Evolutionary conservation across 2,797 vertebrate species (phyloP).

Genomic region (Tapera naevia): DNA sequence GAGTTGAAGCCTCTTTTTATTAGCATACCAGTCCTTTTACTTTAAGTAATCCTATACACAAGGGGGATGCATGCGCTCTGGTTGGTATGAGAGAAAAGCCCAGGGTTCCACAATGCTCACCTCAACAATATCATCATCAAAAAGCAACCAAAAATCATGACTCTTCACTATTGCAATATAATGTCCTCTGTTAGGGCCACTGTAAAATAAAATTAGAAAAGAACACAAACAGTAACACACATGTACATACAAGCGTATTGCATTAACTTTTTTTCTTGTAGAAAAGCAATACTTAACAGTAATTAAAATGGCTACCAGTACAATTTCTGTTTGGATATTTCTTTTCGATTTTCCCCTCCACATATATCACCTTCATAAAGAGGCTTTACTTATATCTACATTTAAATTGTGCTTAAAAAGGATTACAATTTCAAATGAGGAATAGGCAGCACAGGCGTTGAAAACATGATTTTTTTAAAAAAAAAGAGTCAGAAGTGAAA

Average conservation of each 20-base stretch:
- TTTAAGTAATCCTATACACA: background rate
- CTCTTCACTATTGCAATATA: conserved; percentile 88
- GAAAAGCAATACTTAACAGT: background rate
- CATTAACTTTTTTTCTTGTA: background rate
- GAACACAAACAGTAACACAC: background rate
- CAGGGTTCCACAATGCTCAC: conserved; percentile 65
- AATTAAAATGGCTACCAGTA: background rate
- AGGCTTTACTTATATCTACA: background rate
- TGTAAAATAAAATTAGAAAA: conserved; percentile 61
- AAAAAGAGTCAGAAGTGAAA: background rate
- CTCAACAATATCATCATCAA: conserved; percentile 87
- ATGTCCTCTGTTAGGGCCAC: conserved; percentile 86
- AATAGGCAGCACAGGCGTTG: background rate
- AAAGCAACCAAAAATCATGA: conserved; percentile 86
- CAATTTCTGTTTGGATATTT: background rate
- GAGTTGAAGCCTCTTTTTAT: background rate
- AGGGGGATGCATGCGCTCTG: background rate
- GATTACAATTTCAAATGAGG: background rate
- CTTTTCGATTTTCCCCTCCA: background rate
- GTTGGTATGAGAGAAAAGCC: background rate
- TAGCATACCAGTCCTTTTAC: background rate
- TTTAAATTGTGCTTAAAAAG: background rate
- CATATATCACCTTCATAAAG: background rate
- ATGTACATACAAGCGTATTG: background rate
- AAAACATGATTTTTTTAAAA: background rate